Evolutionary conservation across 1,140 invertebrate genomes (phyloP).

Genomic region (Drosophila gunungcola): DNA sequence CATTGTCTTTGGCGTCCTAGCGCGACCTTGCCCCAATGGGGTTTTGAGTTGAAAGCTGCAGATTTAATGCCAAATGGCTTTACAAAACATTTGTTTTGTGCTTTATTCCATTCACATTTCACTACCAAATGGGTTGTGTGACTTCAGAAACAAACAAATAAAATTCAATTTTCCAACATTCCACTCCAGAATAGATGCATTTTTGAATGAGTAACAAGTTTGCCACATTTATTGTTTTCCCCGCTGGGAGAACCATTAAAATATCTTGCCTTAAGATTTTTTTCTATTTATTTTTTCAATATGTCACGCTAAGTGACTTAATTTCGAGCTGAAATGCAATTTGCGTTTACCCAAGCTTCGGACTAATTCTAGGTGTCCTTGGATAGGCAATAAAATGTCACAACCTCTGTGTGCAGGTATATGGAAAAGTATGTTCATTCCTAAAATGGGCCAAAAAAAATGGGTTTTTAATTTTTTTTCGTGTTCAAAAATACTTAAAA

Average conservation of each 20-base stretch:
- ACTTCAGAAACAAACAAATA: too few relatives aligned
- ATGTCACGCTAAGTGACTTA: neutral
- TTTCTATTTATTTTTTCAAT: neutral
- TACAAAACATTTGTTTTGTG: conserved; percentile 8
- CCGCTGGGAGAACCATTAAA: too few relatives aligned
- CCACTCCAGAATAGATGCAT: neutral
- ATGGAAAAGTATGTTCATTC: too few relatives aligned
- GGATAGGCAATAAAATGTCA: too few relatives aligned
- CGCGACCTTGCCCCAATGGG: conserved; percentile 11
- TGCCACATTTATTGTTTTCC: neutral
- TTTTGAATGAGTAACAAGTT: neutral
- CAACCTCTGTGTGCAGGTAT: too few relatives aligned
- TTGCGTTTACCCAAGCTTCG: neutral
- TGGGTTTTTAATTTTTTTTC: too few relatives aligned
- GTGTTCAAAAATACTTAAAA: too few relatives aligned
- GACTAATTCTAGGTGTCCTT: too few relatives aligned
- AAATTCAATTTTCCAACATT: neutral
- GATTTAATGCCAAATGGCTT: conserved; percentile 15
- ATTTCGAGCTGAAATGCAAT: neutral
- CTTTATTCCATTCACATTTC: conserved; percentile 2
- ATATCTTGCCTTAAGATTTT: too few relatives aligned
- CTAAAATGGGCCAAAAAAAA: too few relatives aligned
- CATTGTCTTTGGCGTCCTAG: conserved; percentile 7
- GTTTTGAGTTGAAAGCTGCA: neutral
- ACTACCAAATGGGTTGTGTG: neutral